Base-by-base conservation (phyloP, 2,888 invertebrate genomes). In the Loripinus fragilis region DNA sequence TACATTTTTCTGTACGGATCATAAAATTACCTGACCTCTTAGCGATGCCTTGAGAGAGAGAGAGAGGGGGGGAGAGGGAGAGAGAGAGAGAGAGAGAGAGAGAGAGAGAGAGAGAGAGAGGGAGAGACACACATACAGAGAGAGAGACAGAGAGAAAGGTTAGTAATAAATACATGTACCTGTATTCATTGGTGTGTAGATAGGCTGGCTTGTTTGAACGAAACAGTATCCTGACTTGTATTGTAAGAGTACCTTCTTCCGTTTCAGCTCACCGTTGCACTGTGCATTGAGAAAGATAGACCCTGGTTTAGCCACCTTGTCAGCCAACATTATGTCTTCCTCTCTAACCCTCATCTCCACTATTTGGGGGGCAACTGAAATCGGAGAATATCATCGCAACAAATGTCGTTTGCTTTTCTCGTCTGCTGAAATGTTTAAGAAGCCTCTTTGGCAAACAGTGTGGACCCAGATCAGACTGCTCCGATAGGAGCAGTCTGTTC, bases 181-280 rank as follows among this genome's bases (percentile, higher is more conserved):
- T 78, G 81, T 85, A 64, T 90, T 87, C n/a, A 87, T 84, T 5
- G 91, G 91, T 0, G 87, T 89, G 73, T 91, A 91, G 12, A 90
- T 75, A 0, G 91, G 89, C 78, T 90, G 90, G 68, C 89, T 88
- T 8, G 90, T 89, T 77, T 91, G 90, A 35, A 89, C 85, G 72
- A 89, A 89, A 35, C 87, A 85, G 50, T 80, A 86, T 10, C 88
- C 87, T 10, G 87, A 85, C 1, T 78, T 78, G 38, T 82, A 76
- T 25, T 80, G 83, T 23, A 88, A 74, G 12, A 87, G 75, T 7
- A 89, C 52, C 15, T 76, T 74, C 10, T 78, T 74, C 60, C 83
- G 84, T 2, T 82, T 77, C 25, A 2, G 60, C 2, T 12, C 60
- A 1, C 60, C 60, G 17, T 33, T 33, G 33, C 7, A 5, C 17